Base-by-base conservation (phyloP, 2,113 vertebrate species). In the Okapia johnstoni region DNA sequence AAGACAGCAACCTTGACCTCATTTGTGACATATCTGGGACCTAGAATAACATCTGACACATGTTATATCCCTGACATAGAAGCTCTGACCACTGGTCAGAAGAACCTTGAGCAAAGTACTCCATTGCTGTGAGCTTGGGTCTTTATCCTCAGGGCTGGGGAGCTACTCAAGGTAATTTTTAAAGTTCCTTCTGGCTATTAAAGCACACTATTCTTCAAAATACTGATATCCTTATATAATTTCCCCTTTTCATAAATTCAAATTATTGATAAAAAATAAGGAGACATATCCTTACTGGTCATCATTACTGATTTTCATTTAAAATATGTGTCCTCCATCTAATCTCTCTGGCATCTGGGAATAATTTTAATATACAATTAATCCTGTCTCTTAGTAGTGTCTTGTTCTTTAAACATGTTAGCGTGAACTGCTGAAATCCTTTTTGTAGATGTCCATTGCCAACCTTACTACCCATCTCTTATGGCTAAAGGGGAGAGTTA, bases 401-500 rank as follows among this genome's bases (percentile, higher is more conserved):
- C 48, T 93, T 88, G 2, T 91, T 94, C 36, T 58, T 76, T 91
- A 91, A 85, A 17, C 40, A 88, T 70, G 93, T 97, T 61, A 63
- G 61, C 8, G 17, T 54, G 91, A 63, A 12, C 76, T 88, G 58
- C 48, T 23, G 2, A 52, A 61, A 33, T 55, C 10, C 33, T 25
- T 58, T 79, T 79, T 57, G n/a, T 33, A 60, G 50, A 36, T 8
- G 43, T 76, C 10, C 30, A 48, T 15, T 55, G 50, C 23, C 40
- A 83, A 14, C 7, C 43, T 90, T 80, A 25, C 2, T 21, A 4
- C 11, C n/a, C 73, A 13, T 48, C 8, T 83, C 84, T 30, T 50
- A 2, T 25, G 57, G 46, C 52, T 57, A 43, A 86, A 60, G 7
- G 33, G 12, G 60, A 36, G 16, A 12, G 14, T 30, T 48, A 1